Conservation (phyloP, 92 coral and sea anemone genomes). For the Plumapathes pennacea region DNA sequence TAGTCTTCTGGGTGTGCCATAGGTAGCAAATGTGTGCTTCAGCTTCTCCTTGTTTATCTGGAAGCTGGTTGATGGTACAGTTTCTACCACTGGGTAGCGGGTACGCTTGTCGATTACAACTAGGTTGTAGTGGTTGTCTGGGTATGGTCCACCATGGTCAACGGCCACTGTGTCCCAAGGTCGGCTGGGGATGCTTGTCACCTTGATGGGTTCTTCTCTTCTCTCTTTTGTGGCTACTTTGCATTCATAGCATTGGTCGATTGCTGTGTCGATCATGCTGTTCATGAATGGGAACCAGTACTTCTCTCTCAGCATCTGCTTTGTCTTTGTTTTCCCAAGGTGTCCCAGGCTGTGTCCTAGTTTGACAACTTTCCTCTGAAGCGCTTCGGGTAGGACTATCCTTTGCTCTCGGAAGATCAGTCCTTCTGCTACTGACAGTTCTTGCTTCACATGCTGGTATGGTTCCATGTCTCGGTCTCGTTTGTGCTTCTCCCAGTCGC, state of each 20-base stretch:
- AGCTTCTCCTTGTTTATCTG: constrained; percentile 30
- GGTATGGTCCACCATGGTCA: constrained; percentile 45
- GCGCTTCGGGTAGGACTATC: constrained; percentile 24
- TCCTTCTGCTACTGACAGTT: constrained; percentile 37
- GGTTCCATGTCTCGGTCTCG: constrained; percentile 28
- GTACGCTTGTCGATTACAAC: constrained; percentile 50
- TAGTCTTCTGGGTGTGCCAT: constrained; percentile 43
- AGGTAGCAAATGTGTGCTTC: constrained; percentile 35
- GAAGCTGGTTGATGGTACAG: constrained; percentile 31
- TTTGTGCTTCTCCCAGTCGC: constrained; percentile 47
- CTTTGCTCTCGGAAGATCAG: constrained; percentile 31
- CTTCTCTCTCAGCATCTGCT: constrained; percentile 37
- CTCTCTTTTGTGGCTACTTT: constrained; percentile 25
- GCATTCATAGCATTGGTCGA: constrained; percentile 40
- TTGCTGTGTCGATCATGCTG: constrained; percentile 50
- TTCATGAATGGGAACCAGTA: constrained; percentile 65
- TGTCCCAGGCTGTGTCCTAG: constrained; percentile 37
- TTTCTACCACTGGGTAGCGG: constrained; percentile 33
- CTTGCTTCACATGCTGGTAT: constrained; percentile 22
- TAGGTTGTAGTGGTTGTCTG: constrained; percentile 47
- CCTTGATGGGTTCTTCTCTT: constrained; percentile 41
- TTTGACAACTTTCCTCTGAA: constrained; percentile 36
- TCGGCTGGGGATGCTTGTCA: constrained; percentile 28
- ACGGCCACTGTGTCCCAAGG: constrained; percentile 47
- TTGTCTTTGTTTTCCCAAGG: constrained; percentile 44